Percentiles rank a stretch among this genome's conserved stretches.
Conservation (phyloP, 35 echinoderm and acorn worm genomes). For the Nesometra sesokonis region DNA sequence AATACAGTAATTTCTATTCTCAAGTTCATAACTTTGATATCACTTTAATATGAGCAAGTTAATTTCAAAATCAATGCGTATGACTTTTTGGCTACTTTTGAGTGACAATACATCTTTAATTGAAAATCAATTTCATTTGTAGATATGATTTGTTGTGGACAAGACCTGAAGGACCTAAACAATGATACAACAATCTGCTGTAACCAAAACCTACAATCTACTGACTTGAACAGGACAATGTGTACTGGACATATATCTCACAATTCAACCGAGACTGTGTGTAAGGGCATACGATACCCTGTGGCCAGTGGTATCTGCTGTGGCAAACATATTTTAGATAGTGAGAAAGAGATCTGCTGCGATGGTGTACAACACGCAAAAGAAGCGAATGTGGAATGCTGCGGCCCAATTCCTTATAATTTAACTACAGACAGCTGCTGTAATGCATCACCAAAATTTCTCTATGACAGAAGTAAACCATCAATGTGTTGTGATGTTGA, state of each 20-base stretch:
- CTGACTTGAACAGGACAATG: neutral
- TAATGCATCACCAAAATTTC: neutral
- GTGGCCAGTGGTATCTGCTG: neutral
- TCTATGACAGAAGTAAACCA: neutral
- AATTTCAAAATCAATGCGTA: no score
- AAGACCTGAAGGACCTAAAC: neutral
- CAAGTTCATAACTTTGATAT: no score
- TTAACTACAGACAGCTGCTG: neutral
- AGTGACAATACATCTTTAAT: no score
- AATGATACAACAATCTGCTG: neutral
- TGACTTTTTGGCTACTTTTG: no score
- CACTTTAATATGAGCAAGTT: no score
- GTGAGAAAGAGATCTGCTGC: neutral
- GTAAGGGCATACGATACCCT: neutral
- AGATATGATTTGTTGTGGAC: neutral
- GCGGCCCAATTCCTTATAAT: neutral
- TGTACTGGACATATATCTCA: neutral
- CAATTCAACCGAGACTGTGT: neutral
- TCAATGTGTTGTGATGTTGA: conserved; percentile 9
- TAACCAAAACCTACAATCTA: neutral
- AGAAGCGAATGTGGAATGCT: neutral
- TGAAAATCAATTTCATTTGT: no score
- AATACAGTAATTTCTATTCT: no score
- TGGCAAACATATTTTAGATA: neutral
- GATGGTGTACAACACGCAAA: neutral